Evolutionary conservation across 2,113 vertebrate species (phyloP).

Genomic region (Arvicanthis niloticus): DNA sequence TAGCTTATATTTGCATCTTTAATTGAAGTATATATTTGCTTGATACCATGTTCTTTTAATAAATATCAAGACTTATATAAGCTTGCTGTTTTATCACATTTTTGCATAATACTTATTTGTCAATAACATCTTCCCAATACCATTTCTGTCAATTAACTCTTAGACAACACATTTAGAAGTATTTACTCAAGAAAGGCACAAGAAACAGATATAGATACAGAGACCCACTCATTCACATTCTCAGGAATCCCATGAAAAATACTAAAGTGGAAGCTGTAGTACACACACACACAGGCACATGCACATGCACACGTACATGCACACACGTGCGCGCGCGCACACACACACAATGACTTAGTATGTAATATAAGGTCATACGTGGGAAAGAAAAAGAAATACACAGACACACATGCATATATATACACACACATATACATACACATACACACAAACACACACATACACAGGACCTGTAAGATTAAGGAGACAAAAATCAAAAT

Average conservation of each 20-base stretch:
- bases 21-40: background rate
- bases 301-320: too few relatives aligned
- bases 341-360: too few relatives aligned
- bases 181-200: background rate
- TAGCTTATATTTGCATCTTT: background rate
- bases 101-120: conserved; percentile 42
- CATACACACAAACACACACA: too few relatives aligned
- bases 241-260: background rate
- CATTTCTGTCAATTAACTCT: conserved; percentile 19
- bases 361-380: too few relatives aligned
- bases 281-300: too few relatives aligned
- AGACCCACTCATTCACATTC: background rate
- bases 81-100: background rate
- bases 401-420: too few relatives aligned
- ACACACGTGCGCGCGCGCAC: too few relatives aligned
- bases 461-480: too few relatives aligned
- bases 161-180: background rate
- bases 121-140: background rate
- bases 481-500: too few relatives aligned
- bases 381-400: too few relatives aligned
- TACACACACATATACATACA: too few relatives aligned
- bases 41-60: background rate
- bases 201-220: background rate
- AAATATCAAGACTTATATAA: background rate
- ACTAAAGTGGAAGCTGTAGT: background rate